Evolutionary conservation across 2,888 invertebrate genomes (phyloP), one percentile per base, ranked within the genome.

Genomic region (Clanis bilineata): DNA sequence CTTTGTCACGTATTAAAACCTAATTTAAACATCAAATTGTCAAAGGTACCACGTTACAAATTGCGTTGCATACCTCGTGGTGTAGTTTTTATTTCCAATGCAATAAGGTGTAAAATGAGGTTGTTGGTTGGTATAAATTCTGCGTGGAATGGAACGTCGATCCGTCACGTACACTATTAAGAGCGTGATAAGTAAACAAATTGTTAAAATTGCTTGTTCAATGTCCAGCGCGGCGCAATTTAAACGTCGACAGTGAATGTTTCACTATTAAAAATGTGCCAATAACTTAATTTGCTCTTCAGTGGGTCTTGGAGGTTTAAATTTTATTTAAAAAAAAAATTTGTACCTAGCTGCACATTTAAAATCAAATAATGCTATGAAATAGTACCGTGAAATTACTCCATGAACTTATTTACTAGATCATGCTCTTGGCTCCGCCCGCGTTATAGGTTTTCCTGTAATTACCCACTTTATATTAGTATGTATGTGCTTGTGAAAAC

Each of bases 11-110:
- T 51, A 51, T 28, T 32, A 51, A 51, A 51, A 51, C 9, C 1
- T 51, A 51, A 51, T 51, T 18, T 51, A 51, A 51, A 51, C 51
- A 32, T 51, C 51, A 51, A 28, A 32, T 51, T 51, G 51, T 51
- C 51, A 32, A 32, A 51, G 25, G 15, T 51, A 32, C 32, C 21
- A 32, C 10, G 18, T 32, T 47, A 3, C 18, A 51, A 32, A 4
- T 18, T 32, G 18, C 51, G 18, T 51, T 51, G 18, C 51, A 15
- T 51, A 32, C 32, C 32, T 51, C 9, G 32, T 28, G 15, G 18
- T 18, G 28, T 7, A 51, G 28, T 28, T 15, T 51, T 47, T 51
- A 51, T 51, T 51, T 10, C 32, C 15, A 18, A 4, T 5, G 51
- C 32, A 18, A 32, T 51, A 51, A 51, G 51, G 51, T 51, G 15